A percentile compares a stretch with the other conserved stretches of the same genome.
Conservation (phyloP, 2,113 vertebrate species). For the Callaeas wilsoni region DNA sequence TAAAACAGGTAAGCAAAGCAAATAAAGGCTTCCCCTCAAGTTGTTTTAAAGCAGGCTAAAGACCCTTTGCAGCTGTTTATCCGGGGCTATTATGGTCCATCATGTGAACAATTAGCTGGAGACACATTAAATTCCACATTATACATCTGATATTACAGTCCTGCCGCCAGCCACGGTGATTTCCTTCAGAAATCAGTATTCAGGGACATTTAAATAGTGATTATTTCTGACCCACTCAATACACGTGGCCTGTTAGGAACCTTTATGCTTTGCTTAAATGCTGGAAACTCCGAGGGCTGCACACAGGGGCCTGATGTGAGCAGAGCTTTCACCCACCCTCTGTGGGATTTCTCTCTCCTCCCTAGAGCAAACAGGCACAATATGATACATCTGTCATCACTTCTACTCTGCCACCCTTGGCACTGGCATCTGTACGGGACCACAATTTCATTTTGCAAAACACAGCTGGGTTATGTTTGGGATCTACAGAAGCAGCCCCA, state of each 20-base stretch:
- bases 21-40: not conserved
- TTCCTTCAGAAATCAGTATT: not conserved
- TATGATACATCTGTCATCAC: not conserved
- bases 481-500: not conserved
- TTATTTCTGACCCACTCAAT: slow-evolving; percentile 1
- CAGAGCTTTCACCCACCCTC: not conserved
- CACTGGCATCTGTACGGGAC: not conserved
- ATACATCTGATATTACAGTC: not conserved
- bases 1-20: not conserved
- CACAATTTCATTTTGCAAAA: not conserved
- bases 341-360: not conserved
- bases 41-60: not conserved
- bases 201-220: not conserved
- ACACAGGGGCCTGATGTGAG: not conserved
- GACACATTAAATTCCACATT: not conserved
- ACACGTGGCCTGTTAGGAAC: not conserved
- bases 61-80: not conserved
- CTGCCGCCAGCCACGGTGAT: not conserved
- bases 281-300: not conserved
- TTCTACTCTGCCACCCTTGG: not conserved
- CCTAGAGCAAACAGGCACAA: not conserved
- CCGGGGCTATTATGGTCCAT: not conserved
- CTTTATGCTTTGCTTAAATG: not conserved
- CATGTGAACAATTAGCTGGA: not conserved
- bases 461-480: not conserved